phyloP scores from a whole-genome alignment of 2,797 vertebrate species.

The Masticophis lateralis region DNA sequence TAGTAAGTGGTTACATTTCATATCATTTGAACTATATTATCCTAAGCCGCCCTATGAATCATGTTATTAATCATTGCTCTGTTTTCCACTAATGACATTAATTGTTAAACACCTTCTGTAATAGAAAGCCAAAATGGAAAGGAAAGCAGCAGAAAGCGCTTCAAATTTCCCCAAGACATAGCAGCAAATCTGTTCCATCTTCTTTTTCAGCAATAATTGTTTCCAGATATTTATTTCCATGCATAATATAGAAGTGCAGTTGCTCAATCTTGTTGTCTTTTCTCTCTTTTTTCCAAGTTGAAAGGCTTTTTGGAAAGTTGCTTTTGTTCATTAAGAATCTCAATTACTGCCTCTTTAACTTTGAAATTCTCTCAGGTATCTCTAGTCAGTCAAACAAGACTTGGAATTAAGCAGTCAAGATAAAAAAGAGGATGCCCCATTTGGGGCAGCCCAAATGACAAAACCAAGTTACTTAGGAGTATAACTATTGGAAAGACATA shows the following conservation, averaged over 20 bases:
- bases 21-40: constrained; percentile 60
- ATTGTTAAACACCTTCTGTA: constrained; percentile 48
- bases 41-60: constrained; percentile 53
- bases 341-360: neutral
- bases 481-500: neutral
- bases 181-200: neutral
- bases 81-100: constrained; percentile 57
- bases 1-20: constrained; percentile 29
- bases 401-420: neutral
- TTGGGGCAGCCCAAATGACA: neutral
- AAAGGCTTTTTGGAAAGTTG: constrained; percentile 10
- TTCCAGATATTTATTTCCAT: neutral
- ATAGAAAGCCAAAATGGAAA: constrained; percentile 48
- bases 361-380: neutral
- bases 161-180: constrained; percentile 18
- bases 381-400: neutral
- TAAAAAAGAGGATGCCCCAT: neutral
- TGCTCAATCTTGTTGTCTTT: neutral
- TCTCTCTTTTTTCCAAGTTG: neutral
- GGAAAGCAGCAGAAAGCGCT: constrained; percentile 30
- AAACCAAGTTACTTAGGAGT: neutral
- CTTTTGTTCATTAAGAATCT: neutral
- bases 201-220: constrained; percentile 7
- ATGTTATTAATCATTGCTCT: constrained; percentile 45
- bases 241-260: neutral